Conservation (phyloP, 1,140 invertebrate genomes). For the Polypedilum vanderplanki region DNA sequence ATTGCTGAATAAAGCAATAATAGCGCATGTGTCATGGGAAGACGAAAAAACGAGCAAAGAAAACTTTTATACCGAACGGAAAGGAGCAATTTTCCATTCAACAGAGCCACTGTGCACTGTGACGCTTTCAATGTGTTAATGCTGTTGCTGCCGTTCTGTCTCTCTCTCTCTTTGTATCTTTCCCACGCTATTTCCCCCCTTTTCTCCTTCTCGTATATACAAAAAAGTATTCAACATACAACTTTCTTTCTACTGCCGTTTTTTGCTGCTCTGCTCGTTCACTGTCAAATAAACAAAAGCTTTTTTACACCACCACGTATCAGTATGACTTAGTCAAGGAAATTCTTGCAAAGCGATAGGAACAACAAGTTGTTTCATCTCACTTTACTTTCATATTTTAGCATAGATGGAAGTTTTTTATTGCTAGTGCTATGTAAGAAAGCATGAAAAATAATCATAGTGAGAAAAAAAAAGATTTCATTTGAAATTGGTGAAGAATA, state of each 20-base stretch:
- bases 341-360: slow-evolving; percentile 2
- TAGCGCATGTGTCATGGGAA: slow-evolving; percentile 9
- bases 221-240: too few relatives aligned
- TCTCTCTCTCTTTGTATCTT: background rate
- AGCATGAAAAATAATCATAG: too few relatives aligned
- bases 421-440: too few relatives aligned
- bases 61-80: background rate
- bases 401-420: too few relatives aligned
- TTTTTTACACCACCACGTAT: background rate
- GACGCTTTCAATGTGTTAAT: slow-evolving; percentile 12
- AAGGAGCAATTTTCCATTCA: slow-evolving; percentile 5
- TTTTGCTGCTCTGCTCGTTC: background rate
- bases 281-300: background rate
- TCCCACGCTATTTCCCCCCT: background rate
- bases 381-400: too few relatives aligned
- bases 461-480: too few relatives aligned
- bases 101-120: background rate
- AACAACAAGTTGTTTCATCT: slow-evolving; percentile 21
- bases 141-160: background rate
- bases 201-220: too few relatives aligned
- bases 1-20: too few relatives aligned
- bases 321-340: slow-evolving; percentile 14
- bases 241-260: too few relatives aligned
- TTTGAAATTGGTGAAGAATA: too few relatives aligned
- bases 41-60: background rate